Evolutionary conservation across 2,797 vertebrate genomes (phyloP), one percentile per base, ranked within the genome.

Genomic region (Sternotherus odoratus): DNA sequence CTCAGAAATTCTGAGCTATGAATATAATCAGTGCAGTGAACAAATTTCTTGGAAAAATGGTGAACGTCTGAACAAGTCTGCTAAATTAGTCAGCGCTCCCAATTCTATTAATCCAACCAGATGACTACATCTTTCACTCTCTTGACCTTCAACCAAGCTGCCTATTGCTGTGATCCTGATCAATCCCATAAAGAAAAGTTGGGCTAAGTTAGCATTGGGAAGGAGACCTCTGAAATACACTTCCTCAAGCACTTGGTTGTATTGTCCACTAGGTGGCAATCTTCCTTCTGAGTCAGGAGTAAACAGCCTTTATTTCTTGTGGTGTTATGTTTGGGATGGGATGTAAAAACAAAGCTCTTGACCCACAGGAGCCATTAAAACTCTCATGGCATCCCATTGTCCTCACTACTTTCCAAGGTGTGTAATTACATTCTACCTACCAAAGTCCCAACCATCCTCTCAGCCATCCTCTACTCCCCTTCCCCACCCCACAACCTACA

Each of bases 231-330:
- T 83, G 50, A 66, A 66, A 66, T 19, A 57, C 1, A 74, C 82
- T 85, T 48, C 75, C 54, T 0, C 0, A 90, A 90, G 30, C 57
- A 33, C 13, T 60, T 60, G 57, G 57, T 33, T 13, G 11, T 36
- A 50, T 43, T 54, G 83, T 66, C 39, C 43, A 19, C 26, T 12
- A 30, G 79, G 46, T 69, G 49, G 4, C 8, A 36, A 83, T 12
- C 12, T 82, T 82, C 69, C n/a, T 48, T 7, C 1, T 0, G 0
- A 15, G 21, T 78, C 30, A 12, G 79, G 75, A 80, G 79, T 49
- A 36, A 49, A 87, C 89, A 86, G 19, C 21, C 79, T 79, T 91
- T 87, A 30, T 83, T 94, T 63, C 79, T 75, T 36, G 53, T 33
- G 82, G 77, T 84, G 28, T 21, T 49, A 51, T 24, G 5, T 15